Percentiles rank a stretch among this genome's conserved stretches.
Conservation (phyloP, 1,140 invertebrate genomes). For the Bombus picipes region DNA sequence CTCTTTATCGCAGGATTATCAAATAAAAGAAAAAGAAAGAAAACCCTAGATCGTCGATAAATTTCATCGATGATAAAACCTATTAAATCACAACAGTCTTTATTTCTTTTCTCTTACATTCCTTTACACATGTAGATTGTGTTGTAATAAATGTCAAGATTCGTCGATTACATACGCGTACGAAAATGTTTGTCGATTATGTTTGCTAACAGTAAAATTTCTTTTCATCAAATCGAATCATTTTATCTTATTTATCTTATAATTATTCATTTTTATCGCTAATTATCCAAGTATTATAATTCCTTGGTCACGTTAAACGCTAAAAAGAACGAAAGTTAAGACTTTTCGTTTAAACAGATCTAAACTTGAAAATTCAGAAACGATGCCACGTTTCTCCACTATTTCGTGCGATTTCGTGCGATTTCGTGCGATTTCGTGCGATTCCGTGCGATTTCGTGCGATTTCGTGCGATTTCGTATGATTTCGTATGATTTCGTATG, state of each 20-base stretch:
- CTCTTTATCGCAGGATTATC: too few relatives aligned
- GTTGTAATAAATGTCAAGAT: background rate
- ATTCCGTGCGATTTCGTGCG: background rate
- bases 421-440: too few relatives aligned
- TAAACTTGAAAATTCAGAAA: background rate
- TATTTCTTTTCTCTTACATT: background rate
- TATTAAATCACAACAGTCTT: constrained; percentile 14
- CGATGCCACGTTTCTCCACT: background rate
- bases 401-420: background rate
- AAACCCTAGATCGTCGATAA: background rate
- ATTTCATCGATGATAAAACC: background rate
- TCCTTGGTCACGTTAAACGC: too few relatives aligned
- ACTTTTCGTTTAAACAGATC: background rate
- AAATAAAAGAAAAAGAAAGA: too few relatives aligned
- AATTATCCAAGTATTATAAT: background rate
- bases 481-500: too few relatives aligned
- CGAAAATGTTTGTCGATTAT: background rate
- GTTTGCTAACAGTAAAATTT: background rate
- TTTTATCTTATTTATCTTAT: background rate
- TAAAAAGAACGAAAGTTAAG: background rate
- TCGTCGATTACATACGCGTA: background rate
- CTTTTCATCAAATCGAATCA: too few relatives aligned
- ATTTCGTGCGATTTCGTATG: too few relatives aligned
- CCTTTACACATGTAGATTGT: too few relatives aligned
- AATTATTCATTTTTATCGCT: background rate